phyloP scores from a whole-genome alignment of 2,113 vertebrate genomes.

The Formicarius rufipectus region DNA sequence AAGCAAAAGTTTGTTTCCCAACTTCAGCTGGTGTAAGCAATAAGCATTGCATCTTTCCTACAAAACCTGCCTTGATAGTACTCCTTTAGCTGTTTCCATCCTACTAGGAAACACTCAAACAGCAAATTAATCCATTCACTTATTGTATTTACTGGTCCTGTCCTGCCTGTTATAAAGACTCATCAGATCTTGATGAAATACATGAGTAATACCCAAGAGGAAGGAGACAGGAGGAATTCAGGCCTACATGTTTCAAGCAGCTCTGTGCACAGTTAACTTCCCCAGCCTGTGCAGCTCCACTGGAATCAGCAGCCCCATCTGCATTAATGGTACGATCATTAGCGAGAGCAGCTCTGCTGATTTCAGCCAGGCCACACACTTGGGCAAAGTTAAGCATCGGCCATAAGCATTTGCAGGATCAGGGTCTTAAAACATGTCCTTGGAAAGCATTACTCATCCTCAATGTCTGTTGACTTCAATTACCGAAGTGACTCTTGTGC shows the following conservation, averaged over 20 bases:
- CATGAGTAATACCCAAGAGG: background rate
- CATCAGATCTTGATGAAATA: background rate
- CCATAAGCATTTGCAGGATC: conserved; percentile 44
- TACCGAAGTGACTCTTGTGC: conserved; percentile 24
- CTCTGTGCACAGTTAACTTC: background rate
- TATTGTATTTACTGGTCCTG: background rate
- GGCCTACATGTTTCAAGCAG: background rate
- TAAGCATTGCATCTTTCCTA: background rate
- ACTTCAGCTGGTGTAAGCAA: conserved; percentile 13
- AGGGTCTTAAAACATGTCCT: conserved; percentile 56
- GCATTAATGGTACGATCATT: background rate
- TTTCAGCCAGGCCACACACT: background rate
- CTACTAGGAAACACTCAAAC: background rate
- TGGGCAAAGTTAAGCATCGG: conserved; percentile 21
- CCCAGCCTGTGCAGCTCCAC: background rate
- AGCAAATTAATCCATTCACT: background rate
- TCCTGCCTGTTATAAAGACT: background rate
- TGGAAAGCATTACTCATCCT: conserved; percentile 66
- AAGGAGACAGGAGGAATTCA: background rate
- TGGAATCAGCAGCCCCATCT: background rate
- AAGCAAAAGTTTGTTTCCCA: conserved; percentile 56
- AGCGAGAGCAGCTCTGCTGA: background rate
- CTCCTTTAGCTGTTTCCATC: background rate
- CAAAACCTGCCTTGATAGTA: background rate
- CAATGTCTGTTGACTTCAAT: conserved; percentile 49